Evolutionary conservation across 2,113 vertebrate species (phyloP), one percentile per base, ranked within the genome.

Genomic region (Callipepla californica): DNA sequence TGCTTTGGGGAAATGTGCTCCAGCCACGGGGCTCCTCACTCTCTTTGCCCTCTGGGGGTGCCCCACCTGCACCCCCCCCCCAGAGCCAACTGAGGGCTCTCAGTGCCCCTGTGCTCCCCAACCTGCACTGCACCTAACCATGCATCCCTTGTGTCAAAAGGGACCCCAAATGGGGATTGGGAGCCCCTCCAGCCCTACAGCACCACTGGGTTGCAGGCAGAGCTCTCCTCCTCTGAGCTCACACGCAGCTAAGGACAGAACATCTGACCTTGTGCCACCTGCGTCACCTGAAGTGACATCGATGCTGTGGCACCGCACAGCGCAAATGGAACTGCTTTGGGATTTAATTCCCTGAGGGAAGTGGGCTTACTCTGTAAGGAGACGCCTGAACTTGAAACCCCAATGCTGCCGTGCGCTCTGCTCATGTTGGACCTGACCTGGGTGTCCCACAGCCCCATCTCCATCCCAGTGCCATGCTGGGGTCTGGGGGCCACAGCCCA

Each of bases 171-270:
- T 16, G 4, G 3, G 40, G 1, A 2, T 4, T 45, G 8, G 7
- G 73, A 55, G 26, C 61, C 76, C 58, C 2, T 26, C 5, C 4
- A 53, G 21, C 76, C 53, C 2, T 30, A 3, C 3, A 58, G 21
- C 2, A 3, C 72, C 30, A 8, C 10, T 3, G 4, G 36, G 25
- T 40, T 12, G 38, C 26, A 0, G 4, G 55, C 3, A 40, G 73
- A 4, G 18, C 44, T 38, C 9, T 61, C 20, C 13, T 57, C 40
- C 48, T 8, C 57, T 36, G 36, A 26, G 47, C 58, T 72, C 1
- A 0, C 8, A 2, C 1, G 4, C 40, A 36, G 25, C 26, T 4
- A 2, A 44, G 21, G 59, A 53, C 8, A 23, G 9, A 30, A 72
- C 9, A 9, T 63, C 12, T 3, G 25, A 30, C 5, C 11, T 34